Base-by-base conservation (phyloP, 2,113 vertebrate species). In the Hypocryptadius cinnamomeus region DNA sequence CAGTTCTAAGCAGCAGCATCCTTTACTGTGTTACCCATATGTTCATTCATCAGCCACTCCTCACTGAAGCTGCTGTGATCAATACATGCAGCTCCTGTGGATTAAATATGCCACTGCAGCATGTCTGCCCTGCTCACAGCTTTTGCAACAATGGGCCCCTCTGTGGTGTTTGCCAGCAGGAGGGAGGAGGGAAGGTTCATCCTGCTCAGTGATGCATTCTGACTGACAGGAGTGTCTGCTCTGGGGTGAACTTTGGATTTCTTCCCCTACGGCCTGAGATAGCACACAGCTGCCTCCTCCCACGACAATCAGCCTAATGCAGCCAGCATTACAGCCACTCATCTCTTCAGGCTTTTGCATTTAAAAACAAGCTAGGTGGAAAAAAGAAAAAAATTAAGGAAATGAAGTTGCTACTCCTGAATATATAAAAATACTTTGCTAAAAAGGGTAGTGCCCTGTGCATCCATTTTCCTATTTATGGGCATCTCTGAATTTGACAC, bases 91-190 rank as follows among this genome's bases (percentile, higher is more conserved):
- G 60, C 2, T 92, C 93, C 95, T 20, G 85, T n/a, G 74, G 87
- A 47, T 95, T 73, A 82, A 87, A 79, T 54, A n/a, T 8, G 40
- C 81, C 70, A 42, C 76, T 85, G 87, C 16, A 77, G 87, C 91
- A 65, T 3, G 78, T 39, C 84, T 93, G 89, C 53, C 81, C 92
- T 79, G 78, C 47, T 83, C 86, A 65, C 91, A 95, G 81, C 70
- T 50, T 69, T 39, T 72, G 63, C 63, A 82, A 93, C 92, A 94
- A 92, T 65, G 80, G 74, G 54, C 50, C 84, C 85, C 94, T 91
- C 84, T 15, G 0, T 42, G 71, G 91, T 6, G 84, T 33, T 37
- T 76, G 84, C 59, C 89, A 95, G 94, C 78, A 59, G 89, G 84
- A 87, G 78, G 86, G 50, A 90, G 37, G 37, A 61, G 74, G 84